Percentiles rank a stretch among this genome's conserved stretches.
Evolutionary conservation across 2,888 invertebrate species (phyloP).

Genomic region (Morpho achilles): DNA sequence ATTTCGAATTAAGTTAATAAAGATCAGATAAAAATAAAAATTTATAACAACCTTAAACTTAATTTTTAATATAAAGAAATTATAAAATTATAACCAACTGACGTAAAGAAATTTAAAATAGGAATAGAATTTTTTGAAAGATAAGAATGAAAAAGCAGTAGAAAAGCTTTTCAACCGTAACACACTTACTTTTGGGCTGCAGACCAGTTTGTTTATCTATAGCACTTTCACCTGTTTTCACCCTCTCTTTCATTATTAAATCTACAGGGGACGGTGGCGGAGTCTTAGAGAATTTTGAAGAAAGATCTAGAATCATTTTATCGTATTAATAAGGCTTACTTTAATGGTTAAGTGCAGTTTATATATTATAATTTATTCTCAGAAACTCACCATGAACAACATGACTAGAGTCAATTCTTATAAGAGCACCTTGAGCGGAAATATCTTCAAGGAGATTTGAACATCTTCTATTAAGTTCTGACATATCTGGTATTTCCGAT

Average conservation of each 20-base stretch:
- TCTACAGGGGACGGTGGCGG: conserved; percentile 86
- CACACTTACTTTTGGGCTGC: conserved; percentile 62
- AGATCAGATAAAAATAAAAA: neutral
- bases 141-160: conserved; percentile 3
- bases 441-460: conserved; percentile 74
- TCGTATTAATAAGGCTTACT: neutral
- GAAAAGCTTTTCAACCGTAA: neutral
- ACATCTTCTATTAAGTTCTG: conserved; percentile 70
- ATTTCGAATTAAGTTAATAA: too few relatives aligned
- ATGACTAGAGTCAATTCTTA: conserved; percentile 70
- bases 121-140: conserved; percentile 1
- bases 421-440: conserved; percentile 66
- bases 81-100: too few relatives aligned
- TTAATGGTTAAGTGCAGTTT: neutral
- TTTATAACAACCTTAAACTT: neutral
- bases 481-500: conserved; percentile 59
- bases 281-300: conserved; percentile 82
- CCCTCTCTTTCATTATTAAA: conserved; percentile 74
- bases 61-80: too few relatives aligned
- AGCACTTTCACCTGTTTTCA: conserved; percentile 57
- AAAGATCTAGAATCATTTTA: conserved; percentile 69
- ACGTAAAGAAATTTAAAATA: neutral
- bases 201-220: conserved; percentile 65
- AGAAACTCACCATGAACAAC: conserved; percentile 64
- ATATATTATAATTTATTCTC: neutral